Evolutionary conservation across 2,797 vertebrate genomes (phyloP).

Genomic region (Streptopelia turtur): DNA sequence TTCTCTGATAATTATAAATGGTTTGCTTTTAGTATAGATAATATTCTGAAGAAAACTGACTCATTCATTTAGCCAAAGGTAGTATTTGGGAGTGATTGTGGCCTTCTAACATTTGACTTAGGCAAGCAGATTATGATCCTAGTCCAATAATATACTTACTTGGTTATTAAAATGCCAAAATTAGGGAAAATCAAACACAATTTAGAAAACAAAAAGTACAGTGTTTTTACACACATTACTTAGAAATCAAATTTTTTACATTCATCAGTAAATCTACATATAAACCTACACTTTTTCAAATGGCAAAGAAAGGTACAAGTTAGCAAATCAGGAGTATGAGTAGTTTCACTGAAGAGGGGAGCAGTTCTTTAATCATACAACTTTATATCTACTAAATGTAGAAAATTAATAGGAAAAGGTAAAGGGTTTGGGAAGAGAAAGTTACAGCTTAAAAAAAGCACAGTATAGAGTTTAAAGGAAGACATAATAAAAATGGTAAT

Average conservation of each 20-base stretch:
- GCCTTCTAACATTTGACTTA: neutral
- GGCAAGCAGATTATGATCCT: neutral
- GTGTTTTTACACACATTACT: neutral
- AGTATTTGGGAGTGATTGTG: neutral
- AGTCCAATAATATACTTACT: neutral
- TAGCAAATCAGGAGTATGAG: neutral
- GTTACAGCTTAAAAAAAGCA: neutral
- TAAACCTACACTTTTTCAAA: rapidly evolving
- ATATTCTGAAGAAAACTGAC: neutral
- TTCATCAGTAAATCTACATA: neutral
- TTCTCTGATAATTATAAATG: neutral
- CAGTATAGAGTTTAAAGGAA: neutral
- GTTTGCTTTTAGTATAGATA: neutral
- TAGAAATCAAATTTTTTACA: neutral
- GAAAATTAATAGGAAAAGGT: neutral
- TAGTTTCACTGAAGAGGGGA: neutral
- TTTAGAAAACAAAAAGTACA: neutral
- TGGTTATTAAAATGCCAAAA: neutral
- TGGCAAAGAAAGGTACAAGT: neutral
- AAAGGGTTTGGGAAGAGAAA: neutral
- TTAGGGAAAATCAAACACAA: neutral
- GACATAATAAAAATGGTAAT: neutral
- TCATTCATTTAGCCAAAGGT: neutral
- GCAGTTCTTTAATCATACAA: neutral
- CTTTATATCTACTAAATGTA: neutral